Base-by-base conservation (phyloP, 2,797 vertebrate species). In the Acanthurus lineatus region DNA sequence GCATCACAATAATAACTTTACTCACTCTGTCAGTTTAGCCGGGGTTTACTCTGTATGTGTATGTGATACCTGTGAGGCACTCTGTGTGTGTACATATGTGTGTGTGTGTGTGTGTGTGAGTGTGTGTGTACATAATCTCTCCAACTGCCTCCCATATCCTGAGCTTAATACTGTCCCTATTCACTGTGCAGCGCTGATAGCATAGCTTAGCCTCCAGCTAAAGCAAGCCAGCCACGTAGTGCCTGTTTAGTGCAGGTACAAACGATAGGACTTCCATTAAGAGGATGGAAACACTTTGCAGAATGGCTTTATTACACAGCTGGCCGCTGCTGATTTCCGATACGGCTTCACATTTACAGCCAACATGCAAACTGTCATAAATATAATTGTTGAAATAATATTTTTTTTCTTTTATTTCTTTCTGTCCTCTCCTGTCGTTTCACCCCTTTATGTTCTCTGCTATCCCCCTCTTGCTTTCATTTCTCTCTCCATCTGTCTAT, bases 191-290 rank as follows among this genome's bases (percentile, higher is more conserved):
- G 60, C 2, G 11, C 77, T 87, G 89, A 91, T 93, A 90, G 85
- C 53, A 45, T 79, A 82, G 87, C 84, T 90, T 78, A 83, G 83
- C 88, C 86, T 73, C 69, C 79, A 88, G 89, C 90, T 78, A 83
- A 67, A 87, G 73, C 70, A 38, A 74, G 53, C 22, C 74, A 61
- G 79, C 42, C 3, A 69, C n/a, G 32, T 20, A 17, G 45, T 1
- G 4, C 22, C 66, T 73, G 76, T 87, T 88, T 69, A 79, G 73
- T 47, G 85, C 72, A 49, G 72, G 85, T 73, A 59, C 20, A 74
- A 76, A 76, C 32, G 74, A 89, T 76, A 73, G 67, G 69, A 69
- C 73, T 85, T 81, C 78, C 81, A 87, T 91, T 85, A 86, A 74
- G 49, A 79, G 82, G 71, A 85, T 61, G 73, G 67, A 74, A 35